Percentiles rank a stretch among this genome's conserved stretches.
phyloP scores from a whole-genome alignment of 2,888 invertebrate species.

The Plebejus melissa region DNA sequence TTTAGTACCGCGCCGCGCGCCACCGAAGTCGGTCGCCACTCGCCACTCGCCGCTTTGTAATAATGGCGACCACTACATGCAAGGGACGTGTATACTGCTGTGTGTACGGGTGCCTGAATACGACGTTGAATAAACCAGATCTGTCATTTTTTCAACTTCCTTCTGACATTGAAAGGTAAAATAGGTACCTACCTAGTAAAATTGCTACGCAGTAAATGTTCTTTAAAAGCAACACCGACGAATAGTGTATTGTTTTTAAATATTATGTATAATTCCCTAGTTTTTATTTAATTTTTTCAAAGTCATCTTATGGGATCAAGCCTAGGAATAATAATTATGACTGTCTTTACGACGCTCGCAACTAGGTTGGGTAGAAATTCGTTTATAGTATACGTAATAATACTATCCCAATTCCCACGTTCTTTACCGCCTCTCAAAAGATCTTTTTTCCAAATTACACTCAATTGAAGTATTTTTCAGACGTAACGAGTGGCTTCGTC shows the following conservation, averaged over 20 bases:
- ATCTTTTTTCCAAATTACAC: too few relatives aligned
- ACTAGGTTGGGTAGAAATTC: too few relatives aligned
- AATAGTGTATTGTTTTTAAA: too few relatives aligned
- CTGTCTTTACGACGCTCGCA: too few relatives aligned
- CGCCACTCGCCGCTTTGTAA: background rate
- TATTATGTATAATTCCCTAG: too few relatives aligned
- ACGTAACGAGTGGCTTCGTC: conserved; percentile 28
- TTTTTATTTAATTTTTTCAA: too few relatives aligned
- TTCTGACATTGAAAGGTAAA: background rate
- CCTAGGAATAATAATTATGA: too few relatives aligned
- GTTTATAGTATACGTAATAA: too few relatives aligned
- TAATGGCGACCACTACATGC: background rate
- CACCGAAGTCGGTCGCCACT: background rate
- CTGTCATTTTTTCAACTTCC: background rate
- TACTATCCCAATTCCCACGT: too few relatives aligned
- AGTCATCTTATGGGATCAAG: too few relatives aligned
- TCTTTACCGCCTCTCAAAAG: too few relatives aligned
- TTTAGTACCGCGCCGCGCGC: background rate
- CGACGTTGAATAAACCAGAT: background rate
- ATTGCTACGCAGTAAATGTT: background rate
- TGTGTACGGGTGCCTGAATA: background rate
- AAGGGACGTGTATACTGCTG: background rate
- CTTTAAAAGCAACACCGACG: background rate
- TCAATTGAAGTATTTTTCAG: background rate
- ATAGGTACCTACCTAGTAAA: background rate